Percentiles rank a stretch among this genome's conserved stretches.
These are phyloP conservation scores for Capitulum mitella DNA, from an alignment of 2,888 invertebrate species.

Conservation along the genomic window DNA sequence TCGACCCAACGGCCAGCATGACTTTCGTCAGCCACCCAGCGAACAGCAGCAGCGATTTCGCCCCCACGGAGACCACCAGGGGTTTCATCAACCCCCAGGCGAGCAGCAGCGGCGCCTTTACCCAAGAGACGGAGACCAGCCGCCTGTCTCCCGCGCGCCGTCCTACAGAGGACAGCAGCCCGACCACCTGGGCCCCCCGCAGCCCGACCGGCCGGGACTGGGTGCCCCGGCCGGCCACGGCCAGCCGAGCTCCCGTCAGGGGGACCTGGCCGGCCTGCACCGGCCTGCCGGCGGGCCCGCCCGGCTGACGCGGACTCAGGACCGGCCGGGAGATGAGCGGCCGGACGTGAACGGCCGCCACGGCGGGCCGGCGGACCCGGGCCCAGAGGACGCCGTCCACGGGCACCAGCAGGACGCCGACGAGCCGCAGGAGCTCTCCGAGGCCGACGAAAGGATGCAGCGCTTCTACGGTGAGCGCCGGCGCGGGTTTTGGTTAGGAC, in stretches of 20 bases:
- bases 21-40: neutral
- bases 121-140: neutral
- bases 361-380: too few relatives aligned
- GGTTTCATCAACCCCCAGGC: neutral
- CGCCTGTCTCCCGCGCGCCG: neutral
- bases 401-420: slow-evolving; percentile 33
- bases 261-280: neutral
- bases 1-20: neutral
- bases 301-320: too few relatives aligned
- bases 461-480: slow-evolving; percentile 46
- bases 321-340: too few relatives aligned
- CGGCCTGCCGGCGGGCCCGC: neutral
- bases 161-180: neutral
- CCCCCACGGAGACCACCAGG: neutral
- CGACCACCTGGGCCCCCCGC: neutral
- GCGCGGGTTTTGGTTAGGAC: too few relatives aligned
- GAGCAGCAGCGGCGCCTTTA: neutral
- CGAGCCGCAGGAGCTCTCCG: slow-evolving; percentile 46
- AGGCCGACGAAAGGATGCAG: slow-evolving; percentile 50
- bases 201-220: neutral
- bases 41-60: neutral
- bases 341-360: neutral
- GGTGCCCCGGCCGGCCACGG: neutral
- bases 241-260: neutral
- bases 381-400: neutral